These are phyloP conservation scores for Cotesia chilonis DNA, from an alignment of 1,140 invertebrate species.

Conservation along the genomic window DNA sequence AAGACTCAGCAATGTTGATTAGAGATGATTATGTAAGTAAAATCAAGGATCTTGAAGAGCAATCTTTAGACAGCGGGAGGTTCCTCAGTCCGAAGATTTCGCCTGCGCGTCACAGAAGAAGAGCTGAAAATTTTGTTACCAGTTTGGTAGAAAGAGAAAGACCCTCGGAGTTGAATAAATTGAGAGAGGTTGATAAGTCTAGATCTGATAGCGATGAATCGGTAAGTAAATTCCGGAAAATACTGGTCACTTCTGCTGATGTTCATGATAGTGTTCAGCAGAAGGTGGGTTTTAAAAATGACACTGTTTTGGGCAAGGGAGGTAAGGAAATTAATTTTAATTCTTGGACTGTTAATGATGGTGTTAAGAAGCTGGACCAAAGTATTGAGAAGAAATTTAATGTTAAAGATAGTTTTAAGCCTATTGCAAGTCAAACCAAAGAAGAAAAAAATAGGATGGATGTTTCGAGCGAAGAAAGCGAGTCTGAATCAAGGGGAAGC, in stretches of 20 bases:
- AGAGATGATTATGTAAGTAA: conserved; percentile 57
- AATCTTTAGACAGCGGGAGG: conserved; percentile 43
- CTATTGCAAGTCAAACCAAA: not conserved
- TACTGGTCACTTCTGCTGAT: too few species aligned
- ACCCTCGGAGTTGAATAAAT: not conserved
- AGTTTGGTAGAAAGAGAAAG: too few species aligned
- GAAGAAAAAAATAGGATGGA: conserved; percentile 3
- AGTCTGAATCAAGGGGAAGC: not conserved
- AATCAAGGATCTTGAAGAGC: conserved; percentile 56
- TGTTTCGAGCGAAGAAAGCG: not conserved
- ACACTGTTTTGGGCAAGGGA: too few species aligned
- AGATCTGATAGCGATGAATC: not conserved
- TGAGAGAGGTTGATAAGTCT: not conserved
- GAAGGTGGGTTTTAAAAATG: too few species aligned
- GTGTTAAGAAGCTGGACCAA: too few species aligned
- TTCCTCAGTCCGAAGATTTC: not conserved
- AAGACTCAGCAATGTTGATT: conserved; percentile 51
- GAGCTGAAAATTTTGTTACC: not conserved
- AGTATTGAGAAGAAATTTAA: not conserved
- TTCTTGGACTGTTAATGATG: too few species aligned
- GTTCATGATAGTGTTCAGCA: too few species aligned
- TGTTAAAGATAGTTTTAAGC: not conserved
- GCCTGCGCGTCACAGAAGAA: not conserved
- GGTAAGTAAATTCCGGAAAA: too few species aligned
- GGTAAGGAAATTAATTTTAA: too few species aligned